Conservation (phyloP, 2,888 invertebrate genomes). For the Hyposoter didymator region DNA sequence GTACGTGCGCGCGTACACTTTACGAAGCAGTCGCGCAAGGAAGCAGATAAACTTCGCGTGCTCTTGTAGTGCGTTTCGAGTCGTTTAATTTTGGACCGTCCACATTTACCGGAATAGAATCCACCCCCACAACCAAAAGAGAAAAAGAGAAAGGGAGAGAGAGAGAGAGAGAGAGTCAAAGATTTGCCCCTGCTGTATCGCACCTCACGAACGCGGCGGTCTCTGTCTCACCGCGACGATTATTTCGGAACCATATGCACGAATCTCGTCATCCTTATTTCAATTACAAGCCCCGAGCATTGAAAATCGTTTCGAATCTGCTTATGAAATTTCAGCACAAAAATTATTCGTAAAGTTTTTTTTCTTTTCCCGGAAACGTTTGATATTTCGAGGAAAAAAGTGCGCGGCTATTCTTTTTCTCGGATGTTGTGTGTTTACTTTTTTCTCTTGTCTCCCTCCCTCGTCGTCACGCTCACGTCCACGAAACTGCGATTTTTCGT, state of each 20-base stretch:
- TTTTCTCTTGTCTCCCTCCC: no score
- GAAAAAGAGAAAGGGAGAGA: neutral
- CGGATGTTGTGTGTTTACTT: no score
- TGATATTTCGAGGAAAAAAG: no score
- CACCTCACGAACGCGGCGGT: neutral
- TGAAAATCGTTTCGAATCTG: neutral
- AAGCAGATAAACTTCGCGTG: conserved; percentile 59
- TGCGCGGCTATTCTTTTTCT: no score
- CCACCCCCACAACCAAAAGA: conserved; percentile 70
- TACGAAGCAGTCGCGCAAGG: conserved; percentile 40
- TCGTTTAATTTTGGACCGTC: conserved; percentile 79
- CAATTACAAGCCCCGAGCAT: neutral
- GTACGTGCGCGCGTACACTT: neutral
- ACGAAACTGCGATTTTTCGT: no score
- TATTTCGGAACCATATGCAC: neutral
- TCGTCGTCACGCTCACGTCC: no score
- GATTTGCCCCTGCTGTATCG: conserved; percentile 28
- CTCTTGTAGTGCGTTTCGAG: conserved; percentile 74
- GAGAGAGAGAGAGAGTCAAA: neutral
- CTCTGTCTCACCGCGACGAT: conserved; percentile 14
- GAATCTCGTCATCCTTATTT: conserved; percentile 22
- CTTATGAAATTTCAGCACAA: neutral
- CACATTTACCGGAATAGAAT: conserved; percentile 75
- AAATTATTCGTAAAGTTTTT: no score
- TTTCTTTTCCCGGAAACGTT: no score